These are phyloP conservation scores for Coluber constrictor DNA, from an alignment of 2,797 vertebrate species.

Conservation along the genomic window DNA sequence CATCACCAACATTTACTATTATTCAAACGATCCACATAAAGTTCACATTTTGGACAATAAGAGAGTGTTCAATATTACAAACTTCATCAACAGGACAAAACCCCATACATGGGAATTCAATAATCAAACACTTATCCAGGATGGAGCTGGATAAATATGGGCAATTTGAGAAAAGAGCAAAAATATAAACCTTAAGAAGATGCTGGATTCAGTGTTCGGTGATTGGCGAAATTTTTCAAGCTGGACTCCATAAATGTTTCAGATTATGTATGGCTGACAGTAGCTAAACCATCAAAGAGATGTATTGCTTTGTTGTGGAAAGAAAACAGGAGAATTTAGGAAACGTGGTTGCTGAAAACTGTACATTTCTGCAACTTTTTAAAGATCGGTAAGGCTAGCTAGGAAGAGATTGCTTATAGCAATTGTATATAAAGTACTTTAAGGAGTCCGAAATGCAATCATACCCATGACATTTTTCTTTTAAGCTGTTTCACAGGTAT, in stretches of 20 bases:
- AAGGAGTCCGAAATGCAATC: background rate
- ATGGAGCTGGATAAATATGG: background rate
- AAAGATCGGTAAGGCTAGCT: background rate
- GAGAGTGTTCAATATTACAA: conserved; percentile 9
- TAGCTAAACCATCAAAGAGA: background rate
- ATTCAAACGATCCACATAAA: conserved; percentile 41
- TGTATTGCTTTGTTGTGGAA: background rate
- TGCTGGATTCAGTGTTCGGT: background rate
- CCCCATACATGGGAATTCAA: conserved; percentile 20
- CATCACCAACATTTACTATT: conserved; percentile 37
- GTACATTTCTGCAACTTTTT: background rate
- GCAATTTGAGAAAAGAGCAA: conserved; percentile 6
- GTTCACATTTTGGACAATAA: conserved; percentile 41
- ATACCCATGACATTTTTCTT: background rate
- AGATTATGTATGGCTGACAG: background rate
- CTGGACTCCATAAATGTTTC: background rate
- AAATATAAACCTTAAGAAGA: conserved; percentile 8
- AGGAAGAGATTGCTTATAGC: background rate
- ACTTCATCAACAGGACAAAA: conserved; percentile 29
- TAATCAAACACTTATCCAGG: background rate
- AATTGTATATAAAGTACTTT: background rate
- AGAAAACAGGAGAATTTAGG: background rate
- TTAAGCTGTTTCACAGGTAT: background rate
- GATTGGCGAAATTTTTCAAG: background rate
- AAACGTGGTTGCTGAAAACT: background rate